Base-by-base conservation (phyloP, 2,113 vertebrate genomes). In the Hemichromis elongatus region DNA sequence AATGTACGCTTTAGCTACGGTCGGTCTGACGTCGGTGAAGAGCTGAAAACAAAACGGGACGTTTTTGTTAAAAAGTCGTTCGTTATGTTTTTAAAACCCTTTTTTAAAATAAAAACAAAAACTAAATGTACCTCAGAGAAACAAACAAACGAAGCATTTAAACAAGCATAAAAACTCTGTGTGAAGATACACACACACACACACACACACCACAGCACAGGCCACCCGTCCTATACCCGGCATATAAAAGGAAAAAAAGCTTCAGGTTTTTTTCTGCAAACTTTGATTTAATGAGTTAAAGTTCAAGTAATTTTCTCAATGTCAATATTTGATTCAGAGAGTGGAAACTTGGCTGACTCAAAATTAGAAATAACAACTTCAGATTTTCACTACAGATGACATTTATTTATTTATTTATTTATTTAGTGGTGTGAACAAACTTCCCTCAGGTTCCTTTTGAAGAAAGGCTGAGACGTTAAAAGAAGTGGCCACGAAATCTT, bases 241-340 rank as follows among this genome's bases (percentile, higher is more conserved):
- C 14, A 47, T 7, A 6, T 16, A 14, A 1, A 16, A 3, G 5
- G 1, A 8, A 30, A 3, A 16, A 28, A 30, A 2, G 10, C 33
- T 33, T 37, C 59, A 21, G 4, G 33, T 63, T 63, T 18, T 66
- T 37, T 37, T 66, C 19, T 18, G 10, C 33, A 66, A 24, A 42
- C 21, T 42, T 68, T 24, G 12, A 68, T 68, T 42, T 24, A 68
- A 42, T 24, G 7, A 24, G 7, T 24, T 1, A 2, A 24, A 24
- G 37, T 68, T 68, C 63, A 30, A 16, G 4, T 59, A 18, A 18
- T 30, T 30, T 30, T 59, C 28, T 59, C 8, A 18, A 4, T 7
- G 7, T 55, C 2, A 1, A 7, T 7, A 12, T 14, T 26, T 14
- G 7, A 26, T 13, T 59, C 5, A 59, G 30, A 18, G 10, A 18